Evolutionary conservation across 2,113 vertebrate genomes (phyloP), one percentile per base, ranked within the genome.

Genomic region (Scolopax mira): DNA sequence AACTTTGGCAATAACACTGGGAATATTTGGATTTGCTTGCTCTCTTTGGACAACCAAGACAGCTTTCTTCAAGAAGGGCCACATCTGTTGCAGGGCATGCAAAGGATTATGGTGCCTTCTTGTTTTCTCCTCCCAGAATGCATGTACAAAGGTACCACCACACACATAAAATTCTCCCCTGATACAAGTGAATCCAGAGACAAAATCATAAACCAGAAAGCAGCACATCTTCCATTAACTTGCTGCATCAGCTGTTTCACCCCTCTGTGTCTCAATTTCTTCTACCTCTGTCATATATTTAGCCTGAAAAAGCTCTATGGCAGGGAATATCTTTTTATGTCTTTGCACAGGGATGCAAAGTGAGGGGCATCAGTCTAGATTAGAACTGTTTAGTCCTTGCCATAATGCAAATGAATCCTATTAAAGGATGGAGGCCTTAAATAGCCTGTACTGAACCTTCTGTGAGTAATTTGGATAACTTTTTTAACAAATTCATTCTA

Each of bases 401-500:
- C 83, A 77, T 93, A 87, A 95, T 93, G 92, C 73, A 95, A 96
- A 94, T 92, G 74, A 93, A 95, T 94, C 85, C 86, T 70, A 79
- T 92, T 94, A 95, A 86, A 92, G 65, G 88, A 93, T 85, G 80
- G 66, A 92, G 90, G 80, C 90, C 96, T 96, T 92, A 93, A 94
- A 95, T 93, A 96, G 92, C 88, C 83, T 64, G 49, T 37, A 74
- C 72, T 71, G 64, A 85, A 90, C 94, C 84, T 95, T 80, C 85
- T 83, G 86, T 81, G 93, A 87, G 69, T 57, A 82, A 96, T 97
- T 93, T 62, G 88, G 89, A 91, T 81, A 92, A 94, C 81, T 94
- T 94, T 95, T 91, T 44, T 55, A 96, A 93, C 54, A 93, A 78
- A 62, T 46, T 67, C 87, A 66, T 64, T 82, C 67, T 77, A 65